Percentiles rank a stretch among this genome's conserved stretches.
Evolutionary conservation across 2,113 vertebrate species (phyloP).

Genomic region (Dissostichus mawsoni): DNA sequence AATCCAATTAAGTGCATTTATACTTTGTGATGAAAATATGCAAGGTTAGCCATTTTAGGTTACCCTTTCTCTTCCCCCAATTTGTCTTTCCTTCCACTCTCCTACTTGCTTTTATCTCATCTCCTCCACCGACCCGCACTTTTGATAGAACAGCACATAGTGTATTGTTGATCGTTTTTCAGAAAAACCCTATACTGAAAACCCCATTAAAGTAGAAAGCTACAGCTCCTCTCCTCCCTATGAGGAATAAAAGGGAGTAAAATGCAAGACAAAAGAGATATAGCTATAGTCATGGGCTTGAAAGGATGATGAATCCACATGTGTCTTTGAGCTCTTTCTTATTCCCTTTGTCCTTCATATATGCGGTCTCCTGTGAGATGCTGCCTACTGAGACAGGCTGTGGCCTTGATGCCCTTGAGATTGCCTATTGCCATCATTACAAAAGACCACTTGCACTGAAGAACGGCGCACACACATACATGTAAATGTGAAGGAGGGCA

Average conservation of each 20-base stretch:
- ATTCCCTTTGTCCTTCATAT: slow-evolving; percentile 27
- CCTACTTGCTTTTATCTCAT: slow-evolving; percentile 31
- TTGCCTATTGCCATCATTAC: slow-evolving; percentile 54
- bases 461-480: slow-evolving; percentile 13
- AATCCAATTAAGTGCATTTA: too few relatives aligned
- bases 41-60: slow-evolving; percentile 45
- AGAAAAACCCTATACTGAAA: background rate
- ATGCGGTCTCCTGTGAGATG: slow-evolving; percentile 17
- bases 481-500: slow-evolving; percentile 19
- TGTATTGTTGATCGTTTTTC: slow-evolving; percentile 38
- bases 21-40: background rate
- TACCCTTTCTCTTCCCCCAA: slow-evolving; percentile 2
- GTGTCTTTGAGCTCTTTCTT: slow-evolving; percentile 52
- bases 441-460: slow-evolving; percentile 32
- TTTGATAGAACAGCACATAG: slow-evolving; percentile 16
- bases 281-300: slow-evolving; percentile 33
- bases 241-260: slow-evolving; percentile 20
- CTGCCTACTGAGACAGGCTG: slow-evolving; percentile 47
- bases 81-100: slow-evolving; percentile 19
- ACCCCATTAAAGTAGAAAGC: slow-evolving; percentile 32
- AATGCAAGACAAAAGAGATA: slow-evolving; percentile 34
- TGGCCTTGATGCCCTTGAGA: slow-evolving; percentile 38
- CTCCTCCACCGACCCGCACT: slow-evolving; percentile 18
- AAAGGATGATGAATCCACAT: slow-evolving; percentile 48
- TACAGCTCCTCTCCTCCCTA: background rate